phyloP scores from a whole-genome alignment of 2,113 vertebrate genomes.

The Plecturocebus donacophilus region DNA sequence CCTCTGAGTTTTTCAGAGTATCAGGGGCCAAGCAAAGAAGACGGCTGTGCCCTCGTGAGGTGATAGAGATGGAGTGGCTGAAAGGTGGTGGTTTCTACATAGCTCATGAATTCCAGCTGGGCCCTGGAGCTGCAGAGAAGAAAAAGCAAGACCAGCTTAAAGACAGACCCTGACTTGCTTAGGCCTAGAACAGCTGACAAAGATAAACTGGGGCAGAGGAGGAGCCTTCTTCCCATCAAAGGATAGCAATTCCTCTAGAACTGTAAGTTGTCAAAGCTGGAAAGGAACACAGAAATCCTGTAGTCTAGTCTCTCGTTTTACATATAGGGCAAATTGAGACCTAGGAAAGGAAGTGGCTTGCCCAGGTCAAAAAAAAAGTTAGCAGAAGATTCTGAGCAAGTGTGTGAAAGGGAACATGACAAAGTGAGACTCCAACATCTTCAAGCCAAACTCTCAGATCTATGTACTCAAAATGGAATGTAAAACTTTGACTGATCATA shows the following conservation, averaged over 20 bases:
- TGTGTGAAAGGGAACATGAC: background rate
- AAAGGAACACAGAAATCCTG: background rate
- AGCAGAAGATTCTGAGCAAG: background rate
- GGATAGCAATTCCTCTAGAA: background rate
- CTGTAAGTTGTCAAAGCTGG: background rate
- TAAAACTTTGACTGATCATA: conserved; percentile 19
- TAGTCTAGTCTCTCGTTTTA: conserved; percentile 4
- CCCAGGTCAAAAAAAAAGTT: conserved; percentile 22
- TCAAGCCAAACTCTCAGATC: background rate
- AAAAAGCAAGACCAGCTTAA: background rate
- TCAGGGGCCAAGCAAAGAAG: background rate
- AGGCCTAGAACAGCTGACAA: background rate
- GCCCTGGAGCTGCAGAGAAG: background rate
- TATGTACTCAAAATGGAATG: background rate
- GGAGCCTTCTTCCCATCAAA: background rate
- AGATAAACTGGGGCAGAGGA: background rate
- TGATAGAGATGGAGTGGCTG: background rate
- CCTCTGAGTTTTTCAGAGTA: background rate
- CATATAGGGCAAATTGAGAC: background rate
- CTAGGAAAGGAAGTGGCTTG: background rate
- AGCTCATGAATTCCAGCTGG: background rate
- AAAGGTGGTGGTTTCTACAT: background rate
- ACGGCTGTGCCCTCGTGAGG: background rate
- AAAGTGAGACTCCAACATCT: background rate
- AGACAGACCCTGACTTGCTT: background rate